These are phyloP conservation scores for Catotricha subobsoleta DNA, from an alignment of 2,888 invertebrate genomes.

Conservation along the genomic window DNA sequence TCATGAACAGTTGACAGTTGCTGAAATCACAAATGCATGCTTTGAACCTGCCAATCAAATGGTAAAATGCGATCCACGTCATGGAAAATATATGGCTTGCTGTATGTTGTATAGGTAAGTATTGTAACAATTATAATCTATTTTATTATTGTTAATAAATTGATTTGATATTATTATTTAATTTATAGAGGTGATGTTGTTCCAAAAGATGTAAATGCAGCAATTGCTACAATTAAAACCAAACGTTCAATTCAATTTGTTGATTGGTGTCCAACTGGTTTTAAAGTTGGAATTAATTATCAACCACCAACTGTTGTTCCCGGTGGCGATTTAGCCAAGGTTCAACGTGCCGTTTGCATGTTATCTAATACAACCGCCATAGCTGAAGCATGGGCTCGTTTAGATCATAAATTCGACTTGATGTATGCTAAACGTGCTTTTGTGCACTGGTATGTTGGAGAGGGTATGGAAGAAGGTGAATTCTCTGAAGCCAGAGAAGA, in stretches of 20 bases:
- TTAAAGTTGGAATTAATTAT: conserved; percentile 73
- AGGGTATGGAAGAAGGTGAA: conserved; percentile 77
- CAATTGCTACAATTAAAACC: conserved; percentile 87
- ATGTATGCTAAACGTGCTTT: conserved; percentile 95
- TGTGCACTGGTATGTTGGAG: conserved; percentile 86
- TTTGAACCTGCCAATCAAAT: conserved; percentile 92
- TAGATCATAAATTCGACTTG: conserved; percentile 88
- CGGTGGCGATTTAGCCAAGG: conserved; percentile 81
- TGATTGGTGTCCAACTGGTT: conserved; percentile 74
- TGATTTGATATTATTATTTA: not conserved
- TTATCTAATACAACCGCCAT: conserved; percentile 92
- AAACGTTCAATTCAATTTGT: conserved; percentile 68
- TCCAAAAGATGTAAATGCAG: conserved; percentile 83
- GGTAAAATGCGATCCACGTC: conserved; percentile 81
- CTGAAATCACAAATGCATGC: conserved; percentile 87
- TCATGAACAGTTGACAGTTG: conserved; percentile 77
- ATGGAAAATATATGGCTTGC: conserved; percentile 87
- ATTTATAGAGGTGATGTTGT: conserved; percentile 64
- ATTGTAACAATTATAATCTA: not conserved
- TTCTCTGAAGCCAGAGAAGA: conserved; percentile 79
- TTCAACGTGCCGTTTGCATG: conserved; percentile 92
- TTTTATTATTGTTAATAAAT: not conserved
- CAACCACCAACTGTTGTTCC: conserved; percentile 83
- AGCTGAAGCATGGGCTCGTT: conserved; percentile 87
- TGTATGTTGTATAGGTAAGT: conserved; percentile 57